Conservation (phyloP, 2,888 invertebrate genomes). For the Acanthacorydalis orientalis region DNA sequence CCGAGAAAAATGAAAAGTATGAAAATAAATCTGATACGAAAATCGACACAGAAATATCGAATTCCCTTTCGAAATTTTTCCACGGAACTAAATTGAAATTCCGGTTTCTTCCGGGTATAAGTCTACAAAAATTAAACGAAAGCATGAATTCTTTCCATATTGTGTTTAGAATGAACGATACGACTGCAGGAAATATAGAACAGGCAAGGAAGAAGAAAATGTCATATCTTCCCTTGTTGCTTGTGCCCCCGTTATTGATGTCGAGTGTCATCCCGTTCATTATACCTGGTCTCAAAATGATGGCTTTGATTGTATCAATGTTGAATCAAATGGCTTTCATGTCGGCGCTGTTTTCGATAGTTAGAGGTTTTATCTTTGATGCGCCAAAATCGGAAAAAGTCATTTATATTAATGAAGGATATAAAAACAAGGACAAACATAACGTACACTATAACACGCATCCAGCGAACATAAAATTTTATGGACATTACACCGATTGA, state of each 20-base stretch:
- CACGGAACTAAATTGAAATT: slow-evolving; percentile 31
- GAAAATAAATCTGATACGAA: slow-evolving; percentile 28
- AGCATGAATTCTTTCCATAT: slow-evolving; percentile 30
- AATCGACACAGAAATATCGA: slow-evolving; percentile 30
- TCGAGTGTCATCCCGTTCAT: slow-evolving; percentile 50
- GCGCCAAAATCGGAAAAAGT: slow-evolving; percentile 32
- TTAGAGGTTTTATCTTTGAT: slow-evolving; percentile 42
- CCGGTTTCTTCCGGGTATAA: slow-evolving; percentile 31
- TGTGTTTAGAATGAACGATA: slow-evolving; percentile 9
- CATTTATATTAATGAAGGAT: slow-evolving; percentile 39
- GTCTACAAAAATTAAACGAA: slow-evolving; percentile 32
- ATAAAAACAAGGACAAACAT: slow-evolving; percentile 26
- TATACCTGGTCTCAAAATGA: slow-evolving; percentile 48
- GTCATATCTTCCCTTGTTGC: slow-evolving; percentile 30
- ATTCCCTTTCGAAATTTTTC: slow-evolving; percentile 32
- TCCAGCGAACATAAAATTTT: slow-evolving; percentile 7
- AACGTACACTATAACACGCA: neutral
- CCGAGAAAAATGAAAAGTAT: slow-evolving; percentile 18
- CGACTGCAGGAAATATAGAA: neutral
- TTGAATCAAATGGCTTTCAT: slow-evolving; percentile 50
- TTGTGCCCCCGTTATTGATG: slow-evolving; percentile 45
- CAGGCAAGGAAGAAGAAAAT: neutral
- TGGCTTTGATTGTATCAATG: slow-evolving; percentile 39
- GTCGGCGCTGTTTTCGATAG: slow-evolving; percentile 38
- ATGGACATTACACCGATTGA: neutral